Percentiles rank a stretch among this genome's conserved stretches.
These are phyloP conservation scores for Gryon sp. DNA, from an alignment of 1,140 invertebrate genomes.

Conservation along the genomic window DNA sequence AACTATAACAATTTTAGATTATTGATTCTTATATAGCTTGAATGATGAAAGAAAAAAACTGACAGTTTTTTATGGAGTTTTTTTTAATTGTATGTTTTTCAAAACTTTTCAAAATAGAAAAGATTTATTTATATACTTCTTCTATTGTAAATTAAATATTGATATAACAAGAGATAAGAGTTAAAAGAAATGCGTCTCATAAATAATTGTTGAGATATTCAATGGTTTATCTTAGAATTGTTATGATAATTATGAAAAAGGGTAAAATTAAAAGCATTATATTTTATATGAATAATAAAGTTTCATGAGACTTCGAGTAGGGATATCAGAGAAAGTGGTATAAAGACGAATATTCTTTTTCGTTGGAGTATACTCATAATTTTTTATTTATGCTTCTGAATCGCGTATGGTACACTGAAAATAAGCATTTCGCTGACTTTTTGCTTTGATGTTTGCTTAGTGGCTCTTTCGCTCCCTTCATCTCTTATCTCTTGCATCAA, in stretches of 20 bases:
- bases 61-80: too few relatives aligned
- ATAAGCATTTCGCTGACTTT: slow-evolving; percentile 67
- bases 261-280: slow-evolving; percentile 14
- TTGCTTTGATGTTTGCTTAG: slow-evolving; percentile 71
- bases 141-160: too few relatives aligned
- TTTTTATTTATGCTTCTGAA: slow-evolving; percentile 63
- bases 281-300: slow-evolving; percentile 37
- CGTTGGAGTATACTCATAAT: slow-evolving; percentile 46
- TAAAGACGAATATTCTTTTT: slow-evolving; percentile 60
- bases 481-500: slow-evolving; percentile 62
- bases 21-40: too few relatives aligned
- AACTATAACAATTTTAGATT: too few relatives aligned
- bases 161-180: too few relatives aligned
- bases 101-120: too few relatives aligned
- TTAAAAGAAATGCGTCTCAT: too few relatives aligned
- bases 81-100: too few relatives aligned
- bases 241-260: slow-evolving; percentile 10
- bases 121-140: too few relatives aligned
- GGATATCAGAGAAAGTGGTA: slow-evolving; percentile 41
- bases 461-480: slow-evolving; percentile 62
- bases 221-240: neutral
- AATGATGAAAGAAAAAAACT: too few relatives aligned
- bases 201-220: neutral
- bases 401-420: slow-evolving; percentile 66
- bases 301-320: slow-evolving; percentile 20